Conservation (phyloP, 2,113 vertebrate species). For the Sinocyclocheilus anophthalmus region DNA sequence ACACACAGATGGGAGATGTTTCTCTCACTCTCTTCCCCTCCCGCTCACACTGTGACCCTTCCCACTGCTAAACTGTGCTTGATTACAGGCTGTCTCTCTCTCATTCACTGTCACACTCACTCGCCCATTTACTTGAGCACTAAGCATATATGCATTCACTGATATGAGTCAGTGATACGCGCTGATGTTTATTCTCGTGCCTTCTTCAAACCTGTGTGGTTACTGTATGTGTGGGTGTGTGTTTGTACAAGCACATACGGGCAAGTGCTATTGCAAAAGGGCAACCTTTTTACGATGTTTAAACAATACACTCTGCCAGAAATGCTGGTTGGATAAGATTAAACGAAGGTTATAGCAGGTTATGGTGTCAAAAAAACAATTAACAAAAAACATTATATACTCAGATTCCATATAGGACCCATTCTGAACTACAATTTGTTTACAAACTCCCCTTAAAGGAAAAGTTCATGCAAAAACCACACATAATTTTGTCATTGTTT, state of each 20-base stretch:
- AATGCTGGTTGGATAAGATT: not conserved
- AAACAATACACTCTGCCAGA: conserved; percentile 36
- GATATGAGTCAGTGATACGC: conserved; percentile 4
- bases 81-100: conserved; percentile 40
- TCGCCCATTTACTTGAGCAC: conserved; percentile 26
- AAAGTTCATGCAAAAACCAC: not conserved
- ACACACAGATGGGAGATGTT: conserved; percentile 39
- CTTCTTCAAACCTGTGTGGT: conserved; percentile 17
- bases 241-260: not conserved
- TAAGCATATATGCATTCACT: conserved; percentile 13
- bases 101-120: conserved; percentile 25
- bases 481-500: not conserved
- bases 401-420: not conserved
- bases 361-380: conserved; percentile 12
- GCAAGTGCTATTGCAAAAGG: not conserved
- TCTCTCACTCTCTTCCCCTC: conserved; percentile 35
- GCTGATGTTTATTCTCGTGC: conserved; percentile 45
- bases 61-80: conserved; percentile 36
- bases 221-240: conserved; percentile 26
- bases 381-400: not conserved
- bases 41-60: conserved; percentile 22
- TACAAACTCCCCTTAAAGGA: not conserved
- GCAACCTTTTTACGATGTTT: conserved; percentile 27
- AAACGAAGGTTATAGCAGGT: conserved; percentile 17
- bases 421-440: not conserved